Evolutionary conservation across 2,797 vertebrate genomes (phyloP).

Genomic region (Ceyx erithaca): DNA sequence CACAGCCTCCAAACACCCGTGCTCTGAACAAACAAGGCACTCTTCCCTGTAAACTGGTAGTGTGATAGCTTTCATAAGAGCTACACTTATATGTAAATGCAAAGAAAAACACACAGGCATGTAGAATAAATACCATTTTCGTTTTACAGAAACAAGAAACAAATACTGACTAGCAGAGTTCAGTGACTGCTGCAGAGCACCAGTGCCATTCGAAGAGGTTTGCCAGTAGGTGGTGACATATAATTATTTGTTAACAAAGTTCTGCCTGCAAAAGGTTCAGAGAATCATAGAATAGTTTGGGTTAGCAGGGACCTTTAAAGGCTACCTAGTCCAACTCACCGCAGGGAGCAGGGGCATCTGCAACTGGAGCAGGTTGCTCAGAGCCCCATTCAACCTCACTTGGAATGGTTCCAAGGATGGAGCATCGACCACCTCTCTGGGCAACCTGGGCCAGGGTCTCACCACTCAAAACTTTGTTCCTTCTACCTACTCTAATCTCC

Average conservation of each 20-base stretch:
- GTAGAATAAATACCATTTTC: neutral
- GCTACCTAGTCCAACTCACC: neutral
- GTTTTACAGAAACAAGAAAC: neutral
- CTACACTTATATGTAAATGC: neutral
- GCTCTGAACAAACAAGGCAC: neutral
- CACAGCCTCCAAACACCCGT: neutral
- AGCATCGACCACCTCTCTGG: neutral
- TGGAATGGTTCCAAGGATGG: neutral
- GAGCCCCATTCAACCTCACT: neutral
- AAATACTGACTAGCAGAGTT: neutral
- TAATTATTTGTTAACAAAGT: neutral
- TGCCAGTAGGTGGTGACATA: constrained; percentile 59
- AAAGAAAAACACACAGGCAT: neutral
- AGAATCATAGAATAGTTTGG: neutral
- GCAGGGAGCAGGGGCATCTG: neutral
- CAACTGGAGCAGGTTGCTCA: neutral
- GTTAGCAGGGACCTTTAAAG: neutral
- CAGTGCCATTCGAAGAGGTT: neutral
- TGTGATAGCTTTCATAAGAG: neutral
- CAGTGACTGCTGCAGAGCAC: neutral
- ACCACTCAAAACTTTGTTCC: neutral
- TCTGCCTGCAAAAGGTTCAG: neutral
- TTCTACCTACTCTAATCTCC: neutral
- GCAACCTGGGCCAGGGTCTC: neutral
- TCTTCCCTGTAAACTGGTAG: neutral